Percentiles rank a stretch among this genome's conserved stretches.
Conservation (phyloP, 2,113 vertebrate genomes). For the Phyllostomus discolor region DNA sequence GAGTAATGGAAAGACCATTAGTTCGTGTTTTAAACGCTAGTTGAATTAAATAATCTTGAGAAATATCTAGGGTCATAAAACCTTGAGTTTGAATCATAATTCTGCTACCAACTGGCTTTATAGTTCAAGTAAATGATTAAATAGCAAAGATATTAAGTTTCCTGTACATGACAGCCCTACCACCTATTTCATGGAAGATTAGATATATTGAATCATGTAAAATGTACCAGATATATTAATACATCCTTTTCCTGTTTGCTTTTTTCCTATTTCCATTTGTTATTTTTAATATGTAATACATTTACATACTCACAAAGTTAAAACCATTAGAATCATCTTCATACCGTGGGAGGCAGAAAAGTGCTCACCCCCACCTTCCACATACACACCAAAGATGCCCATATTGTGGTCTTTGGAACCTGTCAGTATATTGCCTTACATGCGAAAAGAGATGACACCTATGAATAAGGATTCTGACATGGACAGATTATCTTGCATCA, state of each 20-base stretch:
- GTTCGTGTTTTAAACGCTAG: neutral
- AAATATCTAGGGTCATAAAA: neutral
- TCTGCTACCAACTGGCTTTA: neutral
- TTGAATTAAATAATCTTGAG: neutral
- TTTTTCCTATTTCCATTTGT: neutral
- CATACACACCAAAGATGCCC: neutral
- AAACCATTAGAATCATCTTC: neutral
- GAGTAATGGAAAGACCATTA: neutral
- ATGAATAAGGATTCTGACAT: neutral
- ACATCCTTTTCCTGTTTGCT: neutral
- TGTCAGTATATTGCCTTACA: neutral
- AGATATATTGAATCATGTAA: neutral
- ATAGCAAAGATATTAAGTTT: neutral
- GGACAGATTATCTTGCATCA: neutral
- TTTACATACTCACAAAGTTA: neutral
- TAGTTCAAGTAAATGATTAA: neutral
- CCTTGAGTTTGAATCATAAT: neutral
- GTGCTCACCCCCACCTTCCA: fast-evolving
- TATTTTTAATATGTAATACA: neutral
- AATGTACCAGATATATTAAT: neutral
- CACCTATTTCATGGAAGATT: neutral
- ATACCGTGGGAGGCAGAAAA: neutral
- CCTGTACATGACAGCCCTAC: neutral
- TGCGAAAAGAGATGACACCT: neutral
- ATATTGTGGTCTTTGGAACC: neutral